A percentile compares a stretch with the other conserved stretches of the same genome.
These are phyloP conservation scores for Atherinosoma microstoma DNA, from an alignment of 2,797 vertebrate species.

Conservation along the genomic window DNA sequence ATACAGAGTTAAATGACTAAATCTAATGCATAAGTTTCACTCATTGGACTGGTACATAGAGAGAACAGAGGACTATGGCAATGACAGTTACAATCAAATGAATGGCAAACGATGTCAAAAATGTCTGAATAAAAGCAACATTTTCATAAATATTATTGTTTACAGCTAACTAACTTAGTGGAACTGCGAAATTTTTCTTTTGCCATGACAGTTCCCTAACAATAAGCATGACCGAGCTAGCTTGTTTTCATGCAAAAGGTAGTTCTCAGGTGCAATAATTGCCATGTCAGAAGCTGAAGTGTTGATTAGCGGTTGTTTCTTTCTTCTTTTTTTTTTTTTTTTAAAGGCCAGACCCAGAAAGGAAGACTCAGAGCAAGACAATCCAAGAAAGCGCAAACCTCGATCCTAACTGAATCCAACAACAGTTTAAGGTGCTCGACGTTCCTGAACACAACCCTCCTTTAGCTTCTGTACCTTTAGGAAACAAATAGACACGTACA, in stretches of 20 bases:
- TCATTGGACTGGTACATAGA: conserved; percentile 67
- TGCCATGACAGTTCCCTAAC: conserved; percentile 63
- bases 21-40: conserved; percentile 74
- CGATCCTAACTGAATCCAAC: conserved; percentile 60
- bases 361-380: conserved; percentile 73
- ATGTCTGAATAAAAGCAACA: conserved; percentile 66
- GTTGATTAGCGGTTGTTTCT: conserved; percentile 55
- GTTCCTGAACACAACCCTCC: conserved; percentile 64
- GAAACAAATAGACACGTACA: conserved; percentile 59
- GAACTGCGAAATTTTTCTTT: conserved; percentile 60
- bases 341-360: conserved; percentile 59
- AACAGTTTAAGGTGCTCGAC: conserved; percentile 76
- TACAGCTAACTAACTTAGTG: conserved; percentile 67
- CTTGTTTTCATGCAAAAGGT: conserved; percentile 78
- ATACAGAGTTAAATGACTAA: conserved; percentile 74
- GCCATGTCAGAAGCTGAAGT: conserved; percentile 71
- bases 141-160: conserved; percentile 67
- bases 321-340: conserved; percentile 2
- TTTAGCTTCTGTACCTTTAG: conserved; percentile 65
- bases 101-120: conserved; percentile 71
- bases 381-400: conserved; percentile 65
- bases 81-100: conserved; percentile 76
- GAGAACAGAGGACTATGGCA: conserved; percentile 70
- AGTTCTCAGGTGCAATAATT: conserved; percentile 66
- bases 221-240: conserved; percentile 68